These are phyloP conservation scores for Dorcus hopei DNA, from an alignment of 2,888 invertebrate species.

Conservation along the genomic window DNA sequence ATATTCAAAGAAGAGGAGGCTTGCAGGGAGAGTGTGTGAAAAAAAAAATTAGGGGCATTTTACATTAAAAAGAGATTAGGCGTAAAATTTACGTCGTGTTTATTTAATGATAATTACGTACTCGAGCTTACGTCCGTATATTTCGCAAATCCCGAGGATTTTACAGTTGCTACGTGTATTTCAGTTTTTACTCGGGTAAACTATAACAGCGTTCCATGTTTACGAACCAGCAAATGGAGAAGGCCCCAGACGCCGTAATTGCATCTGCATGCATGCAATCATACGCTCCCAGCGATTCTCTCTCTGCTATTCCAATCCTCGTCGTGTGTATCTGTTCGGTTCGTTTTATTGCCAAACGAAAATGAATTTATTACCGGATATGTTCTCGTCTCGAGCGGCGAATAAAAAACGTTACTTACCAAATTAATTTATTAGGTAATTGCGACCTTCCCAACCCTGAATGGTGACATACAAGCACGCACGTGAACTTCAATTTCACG, in stretches of 20 bases:
- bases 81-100: constrained; percentile 32
- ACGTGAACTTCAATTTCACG: no score
- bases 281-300: neutral
- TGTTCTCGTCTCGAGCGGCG: no score
- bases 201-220: constrained; percentile 15
- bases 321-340: no score
- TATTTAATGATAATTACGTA: constrained; percentile 37
- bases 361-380: no score
- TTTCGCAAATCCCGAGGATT: constrained; percentile 26
- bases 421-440: no score
- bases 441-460: no score
- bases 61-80: constrained; percentile 33
- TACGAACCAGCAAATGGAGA: constrained; percentile 1
- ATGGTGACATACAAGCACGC: no score
- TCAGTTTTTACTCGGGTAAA: constrained; percentile 26
- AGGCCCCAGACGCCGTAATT: constrained; percentile 3
- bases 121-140: constrained; percentile 27
- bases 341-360: no score
- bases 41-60: constrained; percentile 12
- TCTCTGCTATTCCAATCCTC: neutral
- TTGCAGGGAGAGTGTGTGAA: neutral
- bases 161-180: constrained; percentile 18
- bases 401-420: no score
- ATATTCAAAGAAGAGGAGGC: no score
- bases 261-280: constrained; percentile 8